Base-by-base conservation (phyloP, 2,797 vertebrate genomes). In the Chrysocyon brachyurus region DNA sequence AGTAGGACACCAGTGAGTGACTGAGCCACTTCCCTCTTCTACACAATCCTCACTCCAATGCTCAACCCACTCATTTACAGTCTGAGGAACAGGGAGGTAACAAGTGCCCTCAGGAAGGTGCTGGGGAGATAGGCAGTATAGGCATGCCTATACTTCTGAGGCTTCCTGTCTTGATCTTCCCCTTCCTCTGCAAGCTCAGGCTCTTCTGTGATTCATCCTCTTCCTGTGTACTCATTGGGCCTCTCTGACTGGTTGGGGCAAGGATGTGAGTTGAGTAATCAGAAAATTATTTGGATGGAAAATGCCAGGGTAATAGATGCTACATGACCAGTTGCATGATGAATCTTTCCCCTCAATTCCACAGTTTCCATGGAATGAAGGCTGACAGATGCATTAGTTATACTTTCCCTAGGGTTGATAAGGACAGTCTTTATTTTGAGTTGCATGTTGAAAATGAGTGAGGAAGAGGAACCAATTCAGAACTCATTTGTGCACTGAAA, bases 41-140 rank as follows among this genome's bases (percentile, higher is more conserved):
- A 97, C 14, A 91, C 90, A 12, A 54, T 93, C 17, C 26, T 97
- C 22, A 81, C 78, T 0, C 96, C 83, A 6, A 77, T 95, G 82
- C 63, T 95, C 64, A 96, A 96, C 17, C 83, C 90, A 28, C 86
- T 96, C 54, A 86, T 96, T 77, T 94, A 94, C 16, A 96, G 85
- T 24, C 92, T 90, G 66, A 94, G 90, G 61, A 96, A 97, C 19
- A 93, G 72, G 31, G 94, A 96, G 10, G 94, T 97, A 24, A 78
- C 12, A 6, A 92, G 49, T 46, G 90, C 96, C 12, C 78, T 93
- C 46, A 91, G 24, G 72, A 97, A 77, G 46, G 46, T 96, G 31
- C 14, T 93, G 12, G 12, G 64, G 10, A 78, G 57, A 24, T 6
- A 56, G 33, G 31, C 63, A 49, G 17, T 56, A 4, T 93, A 85